These are phyloP conservation scores for Indri indri DNA, from an alignment of 2,113 vertebrate species.

Conservation along the genomic window DNA sequence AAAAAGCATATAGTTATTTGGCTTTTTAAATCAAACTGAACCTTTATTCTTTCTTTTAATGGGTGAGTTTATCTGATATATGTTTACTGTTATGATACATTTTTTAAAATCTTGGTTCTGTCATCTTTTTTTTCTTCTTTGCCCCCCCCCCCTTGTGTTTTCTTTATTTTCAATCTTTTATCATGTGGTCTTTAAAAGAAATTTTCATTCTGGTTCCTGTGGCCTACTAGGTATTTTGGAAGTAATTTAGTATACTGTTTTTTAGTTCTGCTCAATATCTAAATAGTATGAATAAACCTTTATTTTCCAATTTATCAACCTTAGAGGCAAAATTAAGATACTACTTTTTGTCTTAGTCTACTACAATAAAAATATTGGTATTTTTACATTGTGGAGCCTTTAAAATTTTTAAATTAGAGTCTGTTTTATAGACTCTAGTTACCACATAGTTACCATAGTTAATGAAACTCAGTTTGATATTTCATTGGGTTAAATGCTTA, in stretches of 20 bases:
- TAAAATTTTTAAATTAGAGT: not conserved
- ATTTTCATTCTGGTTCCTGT: too few species aligned
- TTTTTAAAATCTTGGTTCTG: not conserved
- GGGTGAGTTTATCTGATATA: not conserved
- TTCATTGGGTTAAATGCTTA: not conserved
- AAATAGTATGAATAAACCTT: not conserved
- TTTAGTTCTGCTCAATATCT: not conserved
- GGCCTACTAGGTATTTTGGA: too few species aligned
- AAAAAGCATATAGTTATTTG: not conserved
- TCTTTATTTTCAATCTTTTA: not conserved
- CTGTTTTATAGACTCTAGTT: conserved; percentile 1
- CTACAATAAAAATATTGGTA: not conserved
- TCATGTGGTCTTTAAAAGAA: not conserved
- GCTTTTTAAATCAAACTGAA: not conserved
- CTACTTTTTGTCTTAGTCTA: not conserved
- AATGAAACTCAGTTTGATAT: not conserved
- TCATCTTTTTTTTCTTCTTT: not conserved
- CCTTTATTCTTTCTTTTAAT: not conserved
- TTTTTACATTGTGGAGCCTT: not conserved
- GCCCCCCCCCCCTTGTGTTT: not conserved
- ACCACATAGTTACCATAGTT: not conserved
- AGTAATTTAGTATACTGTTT: not conserved
- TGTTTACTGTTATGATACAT: not conserved
- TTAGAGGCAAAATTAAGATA: not conserved
- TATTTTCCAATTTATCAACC: not conserved